Conservation (phyloP, 2,888 invertebrate genomes). For the Diarsia dahlii region DNA sequence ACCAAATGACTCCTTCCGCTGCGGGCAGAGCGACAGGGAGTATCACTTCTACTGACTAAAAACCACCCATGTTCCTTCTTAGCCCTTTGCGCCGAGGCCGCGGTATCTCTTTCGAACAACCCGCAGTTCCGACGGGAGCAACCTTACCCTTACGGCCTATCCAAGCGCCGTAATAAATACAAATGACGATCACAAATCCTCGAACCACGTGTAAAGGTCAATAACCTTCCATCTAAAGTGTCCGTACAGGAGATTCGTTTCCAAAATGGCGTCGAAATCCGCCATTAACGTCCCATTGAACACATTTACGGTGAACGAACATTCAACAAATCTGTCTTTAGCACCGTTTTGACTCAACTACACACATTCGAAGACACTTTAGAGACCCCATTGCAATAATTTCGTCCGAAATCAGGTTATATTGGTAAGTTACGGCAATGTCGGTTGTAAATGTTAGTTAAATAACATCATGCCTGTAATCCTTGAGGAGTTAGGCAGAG, state of each 20-base stretch:
- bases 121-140: too few relatives aligned
- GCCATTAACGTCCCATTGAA: constrained; percentile 48
- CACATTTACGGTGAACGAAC: constrained; percentile 45
- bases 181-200: constrained; percentile 17
- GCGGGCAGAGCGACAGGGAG: too few relatives aligned
- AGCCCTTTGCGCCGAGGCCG: too few relatives aligned
- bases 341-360: constrained; percentile 44
- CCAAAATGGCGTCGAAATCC: constrained; percentile 35
- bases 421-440: neutral
- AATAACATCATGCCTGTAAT: too few relatives aligned
- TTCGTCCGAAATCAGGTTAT: constrained; percentile 42
- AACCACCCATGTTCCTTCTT: too few relatives aligned
- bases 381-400: constrained; percentile 47
- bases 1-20: too few relatives aligned
- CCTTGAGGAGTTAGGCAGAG: too few relatives aligned
- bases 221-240: constrained; percentile 28
- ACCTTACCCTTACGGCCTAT: neutral
- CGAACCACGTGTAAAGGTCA: constrained; percentile 19
- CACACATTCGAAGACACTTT: constrained; percentile 51
- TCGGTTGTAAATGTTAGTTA: constrained; percentile 12
- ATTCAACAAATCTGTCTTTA: constrained; percentile 45
- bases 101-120: too few relatives aligned
- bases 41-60: too few relatives aligned
- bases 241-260: constrained; percentile 19
- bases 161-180: constrained; percentile 23